Percentiles rank a stretch among this genome's conserved stretches.
These are phyloP conservation scores for Trematomus bernacchii DNA, from an alignment of 2,797 vertebrate species.

Conservation along the genomic window DNA sequence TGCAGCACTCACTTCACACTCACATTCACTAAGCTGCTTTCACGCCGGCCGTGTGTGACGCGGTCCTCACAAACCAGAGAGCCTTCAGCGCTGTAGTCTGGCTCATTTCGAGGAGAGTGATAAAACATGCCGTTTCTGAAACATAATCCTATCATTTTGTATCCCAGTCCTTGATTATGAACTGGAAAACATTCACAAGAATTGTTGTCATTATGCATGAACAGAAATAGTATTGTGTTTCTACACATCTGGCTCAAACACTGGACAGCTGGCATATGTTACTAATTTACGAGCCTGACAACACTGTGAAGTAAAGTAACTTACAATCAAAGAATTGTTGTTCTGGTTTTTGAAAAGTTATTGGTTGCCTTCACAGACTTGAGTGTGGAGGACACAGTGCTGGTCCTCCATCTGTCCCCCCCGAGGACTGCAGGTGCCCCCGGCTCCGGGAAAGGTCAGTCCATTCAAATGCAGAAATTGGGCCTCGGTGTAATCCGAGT, in stretches of 20 bases:
- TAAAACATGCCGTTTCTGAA: background rate
- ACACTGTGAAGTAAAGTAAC: background rate
- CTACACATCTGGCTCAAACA: background rate
- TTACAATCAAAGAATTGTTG: background rate
- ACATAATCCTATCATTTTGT: background rate
- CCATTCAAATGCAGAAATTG: slow-evolving; percentile 43
- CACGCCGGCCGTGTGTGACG: slow-evolving; percentile 16
- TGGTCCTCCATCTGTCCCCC: slow-evolving; percentile 25
- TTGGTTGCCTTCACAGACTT: background rate
- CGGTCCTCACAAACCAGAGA: slow-evolving; percentile 26
- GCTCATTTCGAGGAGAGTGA: slow-evolving; percentile 17
- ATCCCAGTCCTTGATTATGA: background rate
- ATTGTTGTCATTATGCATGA: background rate
- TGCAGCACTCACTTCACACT: slow-evolving; percentile 28
- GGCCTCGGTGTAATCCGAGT: slow-evolving; percentile 26
- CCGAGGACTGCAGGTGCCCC: slow-evolving; percentile 47
- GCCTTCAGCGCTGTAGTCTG: background rate
- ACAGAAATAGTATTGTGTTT: background rate
- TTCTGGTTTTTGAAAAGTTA: slow-evolving; percentile 19
- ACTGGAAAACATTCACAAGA: background rate
- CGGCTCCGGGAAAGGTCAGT: slow-evolving; percentile 58
- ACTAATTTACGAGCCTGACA: background rate
- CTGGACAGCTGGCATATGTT: background rate
- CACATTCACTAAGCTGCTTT: slow-evolving; percentile 27
- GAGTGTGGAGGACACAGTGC: slow-evolving; percentile 37